These are phyloP conservation scores for Trichacis sp. DNA, from an alignment of 2,888 invertebrate genomes.

Conservation along the genomic window DNA sequence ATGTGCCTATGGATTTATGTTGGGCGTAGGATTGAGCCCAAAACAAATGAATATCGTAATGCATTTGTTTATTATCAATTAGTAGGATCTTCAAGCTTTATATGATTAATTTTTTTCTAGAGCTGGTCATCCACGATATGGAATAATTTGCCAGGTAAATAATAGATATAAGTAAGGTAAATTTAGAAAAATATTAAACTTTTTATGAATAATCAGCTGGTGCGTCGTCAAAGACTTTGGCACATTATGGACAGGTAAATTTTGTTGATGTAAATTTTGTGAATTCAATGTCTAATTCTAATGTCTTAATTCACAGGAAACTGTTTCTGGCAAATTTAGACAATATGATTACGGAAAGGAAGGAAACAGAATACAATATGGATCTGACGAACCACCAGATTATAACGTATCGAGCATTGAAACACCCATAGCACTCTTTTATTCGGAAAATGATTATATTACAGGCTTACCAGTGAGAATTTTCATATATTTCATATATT, in stretches of 20 bases:
- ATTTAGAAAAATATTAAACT: no score
- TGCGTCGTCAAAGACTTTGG: constrained; percentile 78
- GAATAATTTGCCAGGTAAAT: no score
- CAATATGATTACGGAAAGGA: constrained; percentile 78
- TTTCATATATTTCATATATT: no score
- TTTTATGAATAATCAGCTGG: constrained; percentile 81
- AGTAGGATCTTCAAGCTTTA: no score
- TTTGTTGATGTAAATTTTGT: no score
- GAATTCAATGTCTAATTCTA: no score
- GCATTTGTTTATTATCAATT: no score
- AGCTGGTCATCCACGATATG: no score
- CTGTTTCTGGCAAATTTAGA: constrained; percentile 73
- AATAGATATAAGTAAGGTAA: no score
- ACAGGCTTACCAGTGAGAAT: constrained; percentile 74
- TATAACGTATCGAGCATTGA: constrained; percentile 75
- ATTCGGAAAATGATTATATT: constrained; percentile 80
- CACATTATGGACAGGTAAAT: constrained; percentile 81
- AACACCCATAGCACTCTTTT: constrained; percentile 77
- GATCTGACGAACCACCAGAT: constrained; percentile 72
- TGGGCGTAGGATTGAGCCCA: background rate
- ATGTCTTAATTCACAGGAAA: no score
- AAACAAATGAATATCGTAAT: background rate
- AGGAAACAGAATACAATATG: constrained; percentile 74
- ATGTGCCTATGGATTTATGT: background rate
- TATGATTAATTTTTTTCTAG: no score